Base-by-base conservation (phyloP, 2,797 vertebrate genomes). In the Lepilemur ruficaudatus region DNA sequence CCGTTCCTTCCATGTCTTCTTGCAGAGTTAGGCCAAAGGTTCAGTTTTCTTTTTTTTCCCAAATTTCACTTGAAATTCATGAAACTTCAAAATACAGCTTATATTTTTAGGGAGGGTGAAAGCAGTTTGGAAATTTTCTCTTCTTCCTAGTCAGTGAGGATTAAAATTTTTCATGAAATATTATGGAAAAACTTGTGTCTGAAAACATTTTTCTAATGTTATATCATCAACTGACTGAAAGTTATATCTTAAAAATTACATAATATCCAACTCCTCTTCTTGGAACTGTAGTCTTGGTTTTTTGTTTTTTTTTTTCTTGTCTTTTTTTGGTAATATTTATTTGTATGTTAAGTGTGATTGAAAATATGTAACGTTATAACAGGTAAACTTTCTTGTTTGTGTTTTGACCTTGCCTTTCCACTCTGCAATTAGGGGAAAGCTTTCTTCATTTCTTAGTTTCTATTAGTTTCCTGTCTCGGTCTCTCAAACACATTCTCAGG, bases 331-430 rank as follows among this genome's bases (percentile, higher is more conserved):
- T 22, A 1, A 17, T 72, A 81, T 46, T 93, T 83, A 94, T 96
- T 83, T 94, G 41, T 79, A 90, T 94, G 46, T 59, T 90, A 41
- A 79, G 25, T 28, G 12, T 89, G 52, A 20, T 76, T 2, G 18
- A 59, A n/a, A 72, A 94, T 88, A 28, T 75, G 23, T 48, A 95
- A 92, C 94, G 52, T 82, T 69, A 72, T 20, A 95, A 69, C 46
- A 94, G 86, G 55, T 81, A 70, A 92, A 72, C 61, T 75, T 94
- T 91, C 85, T 91, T 55, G 14, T 94, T 95, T 81, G 57, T 25
- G 7, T 89, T 89, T 91, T 87, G 96, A 96, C 96, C 86, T 97
- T 97, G 95, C 17, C 91, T 96, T 97, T 95, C 81, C 50, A 95
- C 35, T 91, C 91, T 93, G 32, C 25, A 75, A 13, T 90, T 80